Percentiles rank a stretch among this genome's conserved stretches.
phyloP scores from a whole-genome alignment of 2,888 invertebrate genomes.

The Megaustenia siamemsis region DNA sequence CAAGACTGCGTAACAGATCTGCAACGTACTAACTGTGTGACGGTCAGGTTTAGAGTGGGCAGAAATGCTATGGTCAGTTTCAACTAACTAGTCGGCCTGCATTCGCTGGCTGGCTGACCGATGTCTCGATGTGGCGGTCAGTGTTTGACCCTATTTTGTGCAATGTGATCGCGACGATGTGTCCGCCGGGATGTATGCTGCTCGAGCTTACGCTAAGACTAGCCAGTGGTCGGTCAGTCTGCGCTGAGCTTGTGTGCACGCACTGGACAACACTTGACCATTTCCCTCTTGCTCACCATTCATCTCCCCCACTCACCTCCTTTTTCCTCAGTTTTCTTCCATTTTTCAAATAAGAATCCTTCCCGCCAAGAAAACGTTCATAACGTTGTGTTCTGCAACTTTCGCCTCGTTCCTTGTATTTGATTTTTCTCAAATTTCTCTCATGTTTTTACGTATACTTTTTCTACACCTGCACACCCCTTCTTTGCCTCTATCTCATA shows the following conservation, averaged over 20 bases:
- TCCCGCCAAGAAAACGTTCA: no score
- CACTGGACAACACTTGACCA: not conserved
- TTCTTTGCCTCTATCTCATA: no score
- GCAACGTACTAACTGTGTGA: not conserved
- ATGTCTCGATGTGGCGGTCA: constrained; percentile 10
- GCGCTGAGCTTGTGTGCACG: not conserved
- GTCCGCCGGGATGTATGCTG: not conserved
- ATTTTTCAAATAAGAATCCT: no score
- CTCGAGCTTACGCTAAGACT: not conserved
- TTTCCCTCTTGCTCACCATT: not conserved
- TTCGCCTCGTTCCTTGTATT: no score
- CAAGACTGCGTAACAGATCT: not conserved
- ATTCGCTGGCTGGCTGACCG: constrained; percentile 20
- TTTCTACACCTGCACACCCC: no score
- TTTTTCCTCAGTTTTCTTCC: no score
- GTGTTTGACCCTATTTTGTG: constrained; percentile 28
- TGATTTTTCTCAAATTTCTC: no score
- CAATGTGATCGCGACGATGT: constrained; percentile 11
- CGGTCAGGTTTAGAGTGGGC: not conserved
- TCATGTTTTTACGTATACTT: no score
- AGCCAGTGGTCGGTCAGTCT: constrained; percentile 21
- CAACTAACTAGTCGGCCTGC: not conserved
- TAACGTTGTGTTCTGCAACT: no score
- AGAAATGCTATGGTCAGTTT: not conserved
- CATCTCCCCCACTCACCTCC: no score